Percentiles rank a stretch among this genome's conserved stretches.
Conservation (phyloP, 37 sponge, comb jelly and placozoan species). For the Lycopodina hypogea region DNA sequence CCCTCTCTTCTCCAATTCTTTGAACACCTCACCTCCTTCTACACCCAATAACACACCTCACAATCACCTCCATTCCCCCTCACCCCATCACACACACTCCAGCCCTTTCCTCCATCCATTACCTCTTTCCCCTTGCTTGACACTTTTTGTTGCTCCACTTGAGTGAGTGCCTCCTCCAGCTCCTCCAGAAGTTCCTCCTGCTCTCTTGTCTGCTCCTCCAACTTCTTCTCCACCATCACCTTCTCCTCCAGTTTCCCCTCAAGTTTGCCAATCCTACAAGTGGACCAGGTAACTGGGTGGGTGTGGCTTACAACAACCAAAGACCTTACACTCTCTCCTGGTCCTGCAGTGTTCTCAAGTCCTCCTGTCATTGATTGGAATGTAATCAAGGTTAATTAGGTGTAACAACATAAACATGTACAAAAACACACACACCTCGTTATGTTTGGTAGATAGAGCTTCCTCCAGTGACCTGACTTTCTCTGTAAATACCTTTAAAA, state of each 20-base stretch:
- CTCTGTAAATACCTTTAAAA: slow-evolving; percentile 22
- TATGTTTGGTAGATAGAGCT: slow-evolving; percentile 9
- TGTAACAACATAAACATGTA: too few species aligned
- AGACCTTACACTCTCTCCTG: slow-evolving; percentile 13
- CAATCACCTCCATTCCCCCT: too few species aligned
- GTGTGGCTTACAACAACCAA: not conserved
- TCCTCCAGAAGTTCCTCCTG: slow-evolving; percentile 22
- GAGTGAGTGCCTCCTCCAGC: slow-evolving; percentile 9
- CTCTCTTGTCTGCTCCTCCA: slow-evolving; percentile 41
- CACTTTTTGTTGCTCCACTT: not conserved
- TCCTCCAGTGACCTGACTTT: slow-evolving; percentile 25
- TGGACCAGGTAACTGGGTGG: not conserved
- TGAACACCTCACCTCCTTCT: not conserved
- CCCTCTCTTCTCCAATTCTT: too few species aligned
- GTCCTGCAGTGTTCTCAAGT: not conserved
- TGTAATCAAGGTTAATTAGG: too few species aligned
- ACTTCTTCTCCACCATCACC: not conserved
- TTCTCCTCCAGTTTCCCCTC: slow-evolving; percentile 2
- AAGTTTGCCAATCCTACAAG: slow-evolving; percentile 22
- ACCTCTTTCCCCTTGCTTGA: too few species aligned
- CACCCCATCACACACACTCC: too few species aligned
- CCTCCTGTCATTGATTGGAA: slow-evolving; percentile 14
- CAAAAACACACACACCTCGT: slow-evolving; percentile 3
- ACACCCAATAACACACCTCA: not conserved
- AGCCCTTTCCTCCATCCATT: too few species aligned